These are phyloP conservation scores for Hucho hucho DNA, from an alignment of 2,113 vertebrate species.

Conservation along the genomic window DNA sequence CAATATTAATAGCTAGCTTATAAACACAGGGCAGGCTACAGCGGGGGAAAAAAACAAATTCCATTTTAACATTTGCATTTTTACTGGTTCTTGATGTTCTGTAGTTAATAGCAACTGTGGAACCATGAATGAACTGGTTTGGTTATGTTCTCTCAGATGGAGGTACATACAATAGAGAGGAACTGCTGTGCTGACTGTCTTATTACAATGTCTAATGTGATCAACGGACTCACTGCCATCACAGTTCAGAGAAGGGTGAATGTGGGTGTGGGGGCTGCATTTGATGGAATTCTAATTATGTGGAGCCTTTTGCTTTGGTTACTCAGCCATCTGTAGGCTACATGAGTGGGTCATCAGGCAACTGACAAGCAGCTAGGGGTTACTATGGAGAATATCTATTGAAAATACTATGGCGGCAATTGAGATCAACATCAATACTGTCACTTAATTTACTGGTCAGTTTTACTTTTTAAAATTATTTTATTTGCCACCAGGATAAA, in stretches of 20 bases:
- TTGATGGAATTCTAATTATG: background rate
- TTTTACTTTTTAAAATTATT: background rate
- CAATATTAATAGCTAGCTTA: background rate
- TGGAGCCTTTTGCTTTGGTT: background rate
- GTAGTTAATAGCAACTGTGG: background rate
- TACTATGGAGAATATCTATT: background rate
- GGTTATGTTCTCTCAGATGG: background rate
- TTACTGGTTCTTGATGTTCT: background rate
- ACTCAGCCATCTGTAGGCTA: too few relatives aligned
- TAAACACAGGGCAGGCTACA: background rate
- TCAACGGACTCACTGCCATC: background rate
- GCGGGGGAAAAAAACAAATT: background rate
- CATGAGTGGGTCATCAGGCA: background rate
- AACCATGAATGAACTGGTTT: background rate
- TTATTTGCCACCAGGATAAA: background rate
- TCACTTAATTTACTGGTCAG: background rate
- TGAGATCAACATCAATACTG: background rate
- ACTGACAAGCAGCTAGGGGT: background rate
- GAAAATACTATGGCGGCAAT: too few relatives aligned
- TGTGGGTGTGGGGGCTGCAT: background rate
- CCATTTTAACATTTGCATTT: background rate
- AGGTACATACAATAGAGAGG: background rate
- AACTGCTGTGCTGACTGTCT: background rate
- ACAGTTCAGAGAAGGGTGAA: background rate
- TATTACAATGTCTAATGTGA: background rate